Base-by-base conservation (phyloP, 2,797 vertebrate genomes). In the Antrozous pallidus region DNA sequence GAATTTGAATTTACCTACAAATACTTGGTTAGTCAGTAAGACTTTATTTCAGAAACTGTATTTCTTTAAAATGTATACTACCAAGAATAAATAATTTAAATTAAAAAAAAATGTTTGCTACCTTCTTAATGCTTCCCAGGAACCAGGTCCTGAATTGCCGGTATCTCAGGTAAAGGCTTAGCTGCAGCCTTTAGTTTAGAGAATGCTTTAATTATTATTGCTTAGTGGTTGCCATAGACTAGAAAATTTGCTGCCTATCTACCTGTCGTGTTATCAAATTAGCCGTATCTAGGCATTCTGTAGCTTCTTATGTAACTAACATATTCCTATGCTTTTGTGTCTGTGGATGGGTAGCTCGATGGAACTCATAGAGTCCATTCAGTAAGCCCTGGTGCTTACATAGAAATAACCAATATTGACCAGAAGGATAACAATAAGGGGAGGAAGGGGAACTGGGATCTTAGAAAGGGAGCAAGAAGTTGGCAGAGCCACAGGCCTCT, bases 91-190 rank as follows among this genome's bases (percentile, higher is more conserved):
- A 61, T 26, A 31, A 31, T 61, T 61, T 31, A 58, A 58, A 58
- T 58, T 3, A 22, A 58, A 2, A 58, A 95, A 96, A 90, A 91
- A 0, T 94, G 95, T 93, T 92, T 83, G 40, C 74, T 74, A 31
- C 67, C 90, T 0, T 98, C 86, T 97, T 91, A 96, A 58, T 97
- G 79, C 97, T 97, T 97, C 91, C 96, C 93, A 98, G 98, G 98
- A 97, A 36, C 58, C 96, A 82, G 97, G 96, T 93, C 92, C 96
- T 63, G 97, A 98, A 87, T 97, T 98, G 85, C 87, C 88, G 0
- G 40, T 95, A 20, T 95, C 95, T 96, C 98, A 98, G 98, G 98
- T 98, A 98, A 98, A 94, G 78, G 40, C 84, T 0, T 89, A 95
- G 85, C 71, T 90, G 24, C 40, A 63, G 40, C 26, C 22, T 40